These are phyloP conservation scores for Heliothis peltigera DNA, from an alignment of 2,888 invertebrate species.

Conservation along the genomic window DNA sequence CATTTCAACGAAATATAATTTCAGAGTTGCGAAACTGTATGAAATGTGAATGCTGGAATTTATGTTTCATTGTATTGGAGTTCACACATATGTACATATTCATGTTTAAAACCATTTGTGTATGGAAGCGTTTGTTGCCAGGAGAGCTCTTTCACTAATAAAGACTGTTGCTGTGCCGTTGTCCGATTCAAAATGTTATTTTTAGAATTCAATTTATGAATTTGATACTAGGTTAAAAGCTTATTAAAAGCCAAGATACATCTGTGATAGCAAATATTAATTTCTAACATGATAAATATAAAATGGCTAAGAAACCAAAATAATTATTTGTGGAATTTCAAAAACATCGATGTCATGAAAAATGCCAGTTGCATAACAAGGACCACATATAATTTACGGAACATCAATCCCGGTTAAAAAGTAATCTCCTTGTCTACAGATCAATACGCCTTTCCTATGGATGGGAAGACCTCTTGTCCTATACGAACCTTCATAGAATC, in stretches of 20 bases:
- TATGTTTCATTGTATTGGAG: constrained; percentile 4
- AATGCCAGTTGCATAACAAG: too few species aligned
- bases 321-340: too few species aligned
- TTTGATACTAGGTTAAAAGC: too few species aligned
- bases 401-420: constrained; percentile 27
- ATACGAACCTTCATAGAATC: background rate
- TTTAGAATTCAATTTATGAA: too few species aligned
- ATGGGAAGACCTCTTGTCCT: background rate
- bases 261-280: too few species aligned
- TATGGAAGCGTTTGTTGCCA: background rate
- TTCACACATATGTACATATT: background rate
- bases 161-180: too few species aligned
- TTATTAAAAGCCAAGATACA: too few species aligned
- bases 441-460: constrained; percentile 18
- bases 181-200: too few species aligned
- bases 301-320: too few species aligned
- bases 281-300: too few species aligned
- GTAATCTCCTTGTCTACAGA: constrained; percentile 24
- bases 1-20: constrained; percentile 24
- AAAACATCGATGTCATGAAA: too few species aligned
- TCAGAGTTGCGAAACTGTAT: constrained; percentile 1
- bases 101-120: background rate
- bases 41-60: background rate
- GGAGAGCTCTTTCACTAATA: background rate
- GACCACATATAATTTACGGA: constrained; percentile 2